Evolutionary conservation across 2,888 invertebrate species (phyloP), one percentile per base, ranked within the genome.

Genomic region (Diplolepis rosae): DNA sequence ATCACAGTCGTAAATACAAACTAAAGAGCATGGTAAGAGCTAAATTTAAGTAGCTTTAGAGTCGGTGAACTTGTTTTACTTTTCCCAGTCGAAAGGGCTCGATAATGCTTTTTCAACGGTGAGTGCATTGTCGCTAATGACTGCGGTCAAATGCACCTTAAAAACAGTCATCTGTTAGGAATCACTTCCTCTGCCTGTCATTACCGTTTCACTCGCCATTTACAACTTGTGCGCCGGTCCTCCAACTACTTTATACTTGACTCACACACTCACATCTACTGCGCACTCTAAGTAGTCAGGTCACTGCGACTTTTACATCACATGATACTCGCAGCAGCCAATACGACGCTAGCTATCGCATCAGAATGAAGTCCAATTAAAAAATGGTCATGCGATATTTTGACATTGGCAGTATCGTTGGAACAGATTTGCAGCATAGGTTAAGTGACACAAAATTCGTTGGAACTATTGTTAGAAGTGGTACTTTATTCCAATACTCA

Each of bases 91-190:
- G 39, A 18, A 4, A 28, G n/a, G 24, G 18, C 22, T 22, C 13
- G 27, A 7, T 61, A 77, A 80, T 84, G 85, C 85, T 84, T 87
- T 84, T 80, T 80, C 79, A 81, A 80, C 79, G 72, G 81, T 77
- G 80, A 83, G 83, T 72, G 79, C 83, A 87, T 87, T 87, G 82
- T 85, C 86, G 79, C 81, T 75, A 77, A 83, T 80, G 80, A 87
- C 83, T 73, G 83, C 78, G 71, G 86, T 80, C 71, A 83, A 81
- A 84, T 84, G 85, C 81, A 86, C 85, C 77, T 86, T 84, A 75
- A 85, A 87, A 74, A 87, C 80, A 81, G 87, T 84, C 87, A 87
- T 87, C 81, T 79, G 79, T 80, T 73, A 75, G 76, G 76, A 67
- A 78, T 79, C 76, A 82, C 79, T 73, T 76, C 79, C 74, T 69